Percentiles rank a stretch among this genome's conserved stretches.
phyloP scores from a whole-genome alignment of 2,797 vertebrate species.

The Rhabdomys pumilio region DNA sequence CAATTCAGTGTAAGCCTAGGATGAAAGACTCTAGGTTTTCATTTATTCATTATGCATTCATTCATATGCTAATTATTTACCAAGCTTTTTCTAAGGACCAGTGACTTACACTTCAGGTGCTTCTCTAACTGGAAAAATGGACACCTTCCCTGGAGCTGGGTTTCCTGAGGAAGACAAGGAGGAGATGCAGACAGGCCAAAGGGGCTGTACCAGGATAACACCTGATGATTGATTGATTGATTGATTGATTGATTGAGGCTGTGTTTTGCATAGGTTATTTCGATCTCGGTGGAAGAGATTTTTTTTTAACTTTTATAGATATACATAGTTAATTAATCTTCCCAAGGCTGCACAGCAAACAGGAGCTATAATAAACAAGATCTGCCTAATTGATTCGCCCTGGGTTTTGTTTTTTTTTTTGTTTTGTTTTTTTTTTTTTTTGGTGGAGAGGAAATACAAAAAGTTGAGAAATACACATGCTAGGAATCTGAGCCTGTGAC shows the following conservation, averaged over 20 bases:
- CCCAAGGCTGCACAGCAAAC: background rate
- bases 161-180: background rate
- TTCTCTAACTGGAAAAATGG: background rate
- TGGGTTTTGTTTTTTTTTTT: background rate
- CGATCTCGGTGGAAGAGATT: background rate
- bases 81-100: slow-evolving; percentile 29
- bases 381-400: background rate
- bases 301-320: background rate
- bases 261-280: slow-evolving; percentile 7
- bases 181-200: background rate
- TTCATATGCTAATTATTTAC: background rate
- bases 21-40: slow-evolving; percentile 8
- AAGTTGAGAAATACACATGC: slow-evolving; percentile 10
- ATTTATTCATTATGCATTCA: slow-evolving; percentile 8
- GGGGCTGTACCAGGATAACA: background rate
- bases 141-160: background rate
- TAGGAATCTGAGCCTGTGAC: slow-evolving; percentile 45
- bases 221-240: background rate
- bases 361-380: background rate
- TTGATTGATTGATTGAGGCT: background rate
- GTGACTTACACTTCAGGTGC: background rate
- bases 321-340: slow-evolving; percentile 18
- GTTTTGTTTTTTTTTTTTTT: slow-evolving; percentile 27
- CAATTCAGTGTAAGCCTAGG: slow-evolving; percentile 45
- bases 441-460: slow-evolving; percentile 10